These are phyloP conservation scores for Cercopithecus neglectus DNA, from an alignment of 2,797 vertebrate genomes.

Conservation along the genomic window DNA sequence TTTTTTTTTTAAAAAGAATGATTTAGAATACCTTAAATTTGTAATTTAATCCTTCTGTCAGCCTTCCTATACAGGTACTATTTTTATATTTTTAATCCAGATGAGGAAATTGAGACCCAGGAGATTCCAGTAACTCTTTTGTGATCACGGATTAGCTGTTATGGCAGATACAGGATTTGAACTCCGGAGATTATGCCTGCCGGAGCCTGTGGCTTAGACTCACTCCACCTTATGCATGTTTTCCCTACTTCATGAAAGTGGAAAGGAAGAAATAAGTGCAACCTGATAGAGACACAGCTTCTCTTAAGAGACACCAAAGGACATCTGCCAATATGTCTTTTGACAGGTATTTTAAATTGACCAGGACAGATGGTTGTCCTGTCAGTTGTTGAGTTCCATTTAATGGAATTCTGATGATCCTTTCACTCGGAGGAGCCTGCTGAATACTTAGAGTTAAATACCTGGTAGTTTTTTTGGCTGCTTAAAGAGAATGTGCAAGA, in stretches of 20 bases:
- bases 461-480: neutral
- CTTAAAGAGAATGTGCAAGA: neutral
- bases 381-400: slow-evolving; percentile 38
- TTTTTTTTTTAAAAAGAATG: neutral
- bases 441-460: neutral
- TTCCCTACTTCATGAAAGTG: neutral
- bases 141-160: neutral
- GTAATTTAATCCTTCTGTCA: neutral
- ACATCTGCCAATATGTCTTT: neutral
- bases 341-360: slow-evolving; percentile 47
- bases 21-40: neutral
- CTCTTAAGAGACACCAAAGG: slow-evolving; percentile 10
- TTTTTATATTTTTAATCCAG: neutral
- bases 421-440: neutral
- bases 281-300: neutral
- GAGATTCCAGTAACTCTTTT: neutral
- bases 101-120: neutral
- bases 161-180: neutral
- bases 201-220: neutral
- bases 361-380: slow-evolving; percentile 24
- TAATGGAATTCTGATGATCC: slow-evolving; percentile 50
- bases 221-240: neutral
- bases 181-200: neutral
- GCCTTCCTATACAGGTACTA: neutral
- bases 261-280: neutral